Base-by-base conservation (phyloP, 2,113 vertebrate species). In the Pholis gunnellus region DNA sequence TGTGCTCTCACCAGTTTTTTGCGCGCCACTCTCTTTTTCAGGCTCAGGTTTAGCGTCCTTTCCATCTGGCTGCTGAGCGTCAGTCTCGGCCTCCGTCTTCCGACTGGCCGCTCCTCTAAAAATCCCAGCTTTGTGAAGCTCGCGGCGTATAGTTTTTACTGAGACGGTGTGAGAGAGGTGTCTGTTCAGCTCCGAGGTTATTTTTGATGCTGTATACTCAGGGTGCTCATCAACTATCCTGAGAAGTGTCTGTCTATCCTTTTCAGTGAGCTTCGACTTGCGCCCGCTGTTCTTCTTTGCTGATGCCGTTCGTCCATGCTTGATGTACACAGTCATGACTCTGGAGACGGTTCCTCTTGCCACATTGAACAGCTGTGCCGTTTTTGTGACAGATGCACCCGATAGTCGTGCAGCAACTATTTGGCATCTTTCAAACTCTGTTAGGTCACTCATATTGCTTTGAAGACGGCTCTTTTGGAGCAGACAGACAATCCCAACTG, bases 381-480 rank as follows among this genome's bases (percentile, higher is more conserved):
- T 87, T 72, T 90, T 87, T 15, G 77, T 85, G 76, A 90, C 88
- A 15, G 88, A 83, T 42, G 86, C 71, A 9, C 85, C 85, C 0
- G 25, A 85, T 0, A 90, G 77, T 7, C 6, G 20, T 1, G 83
- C 70, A 65, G 82, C 85, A 34, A 81, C 88, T 78, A 87, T 83
- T 18, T 87, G 88, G 61, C 85, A 82, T 78, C 85, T 74, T 78
- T 88, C 74, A 63, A 88, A 86, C 78, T 90, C 81, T 25, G 75
- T 88, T 46, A 90, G 56, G 50, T 90, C 86, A 57, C 86, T 86
- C 88, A 90, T 87, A 4, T 50, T 81, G 34, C 42, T 57, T 27
- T 75, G 9, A 60, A 17, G 2, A 83, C 8, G 38, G 44, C 52
- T 72, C 46, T 44, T 31, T 27, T 42, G 3, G n/a, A 29, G 61